Evolutionary conservation across 2,888 invertebrate species (phyloP).

Genomic region (Eupithecia pulchellata): DNA sequence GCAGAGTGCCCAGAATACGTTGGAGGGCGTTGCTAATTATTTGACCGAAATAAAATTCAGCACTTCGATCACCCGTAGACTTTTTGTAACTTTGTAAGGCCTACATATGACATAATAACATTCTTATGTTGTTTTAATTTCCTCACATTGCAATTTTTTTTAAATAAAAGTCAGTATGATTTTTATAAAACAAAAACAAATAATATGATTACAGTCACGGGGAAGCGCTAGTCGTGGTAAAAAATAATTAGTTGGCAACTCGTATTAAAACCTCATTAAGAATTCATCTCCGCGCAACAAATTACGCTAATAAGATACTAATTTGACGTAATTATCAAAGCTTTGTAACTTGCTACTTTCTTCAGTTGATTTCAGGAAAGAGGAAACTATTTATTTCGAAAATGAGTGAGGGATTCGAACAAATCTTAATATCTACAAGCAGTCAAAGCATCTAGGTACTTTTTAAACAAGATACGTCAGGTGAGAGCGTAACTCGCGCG

Average conservation of each 20-base stretch:
- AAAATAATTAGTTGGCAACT: constrained; percentile 8
- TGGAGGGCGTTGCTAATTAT: no score
- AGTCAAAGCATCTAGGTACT: neutral
- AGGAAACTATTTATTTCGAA: neutral
- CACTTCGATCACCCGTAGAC: no score
- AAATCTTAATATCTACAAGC: neutral
- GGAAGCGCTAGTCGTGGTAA: neutral
- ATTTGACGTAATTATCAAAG: constrained; percentile 5
- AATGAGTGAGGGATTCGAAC: neutral
- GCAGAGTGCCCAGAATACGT: no score
- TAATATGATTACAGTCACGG: neutral
- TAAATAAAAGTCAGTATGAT: no score
- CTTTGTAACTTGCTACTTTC: constrained; percentile 3
- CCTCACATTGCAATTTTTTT: no score
- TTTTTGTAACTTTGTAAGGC: no score
- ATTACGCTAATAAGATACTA: constrained; percentile 16
- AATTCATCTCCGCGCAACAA: constrained; percentile 8
- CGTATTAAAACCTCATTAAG: constrained; percentile 12
- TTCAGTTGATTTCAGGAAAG: neutral
- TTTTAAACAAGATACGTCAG: no score
- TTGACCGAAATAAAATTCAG: no score
- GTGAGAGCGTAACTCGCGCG: no score
- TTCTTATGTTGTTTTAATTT: no score
- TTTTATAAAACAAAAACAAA: neutral
- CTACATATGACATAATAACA: no score